Evolutionary conservation across 2,888 invertebrate genomes (phyloP), one percentile per base, ranked within the genome.

Genomic region (Endotricha flammealis): DNA sequence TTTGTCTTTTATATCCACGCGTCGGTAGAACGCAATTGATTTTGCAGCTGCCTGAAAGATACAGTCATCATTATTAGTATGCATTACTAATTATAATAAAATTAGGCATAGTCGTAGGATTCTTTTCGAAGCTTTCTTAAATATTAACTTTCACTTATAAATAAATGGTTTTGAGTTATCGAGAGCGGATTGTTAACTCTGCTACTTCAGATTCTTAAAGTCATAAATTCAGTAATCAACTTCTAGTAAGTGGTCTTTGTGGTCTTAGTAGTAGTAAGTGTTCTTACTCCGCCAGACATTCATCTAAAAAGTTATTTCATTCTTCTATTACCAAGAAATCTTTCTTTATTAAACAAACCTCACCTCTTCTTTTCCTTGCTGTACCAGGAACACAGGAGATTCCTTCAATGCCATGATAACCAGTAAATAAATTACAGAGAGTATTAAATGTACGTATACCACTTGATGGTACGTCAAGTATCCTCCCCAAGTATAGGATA

Each of bases 401-500:
- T 76, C 76, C 22, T 62, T 65, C 8, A 76, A 48, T 4, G 66
- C 12, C 36, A 50, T 38, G 3, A 75, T 29, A 12, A 71, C 29
- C 0, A 51, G 12, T 7, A 72, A 47, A 3, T 67, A 57, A 11
- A 71, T 12, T 0, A 67, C 41, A 0, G 72, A 64, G 4, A 71
- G 30, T 2, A 53, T 39, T 8, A 76, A 46, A 16, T 72, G 60
- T 0, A 55, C 53, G 38, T 58, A 64, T 1, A 72, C 45, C 10
- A 69, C 67, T 29, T 64, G 57, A 20, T 55, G 56, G 39, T 81
- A 83, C 1, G 61, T 44, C n/a, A 83, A 46, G 22, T 68, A 46
- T 0, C 81, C 81, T 0, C 82, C 83, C 4, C 82, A 20, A 0
- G 51, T 48, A 32, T 71, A 74, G 0, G 82, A 76, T n/a, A 73